Evolutionary conservation across 2,113 vertebrate genomes (phyloP).

Genomic region (Thryonomys swinderianus): DNA sequence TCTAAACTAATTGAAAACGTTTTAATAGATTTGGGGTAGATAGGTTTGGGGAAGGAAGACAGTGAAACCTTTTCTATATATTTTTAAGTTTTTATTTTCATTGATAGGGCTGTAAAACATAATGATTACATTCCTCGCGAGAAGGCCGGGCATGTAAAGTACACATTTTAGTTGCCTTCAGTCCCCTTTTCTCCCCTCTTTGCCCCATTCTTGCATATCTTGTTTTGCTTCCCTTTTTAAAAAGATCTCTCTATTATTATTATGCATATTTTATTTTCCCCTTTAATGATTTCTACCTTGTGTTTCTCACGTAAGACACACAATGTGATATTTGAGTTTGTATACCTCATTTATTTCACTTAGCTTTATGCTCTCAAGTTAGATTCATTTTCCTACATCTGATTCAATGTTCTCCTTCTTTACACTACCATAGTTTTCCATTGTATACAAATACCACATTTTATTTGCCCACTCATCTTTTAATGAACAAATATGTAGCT

Average conservation of each 20-base stretch:
- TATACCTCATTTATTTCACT: background rate
- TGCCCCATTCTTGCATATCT: background rate
- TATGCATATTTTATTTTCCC: background rate
- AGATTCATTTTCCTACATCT: background rate
- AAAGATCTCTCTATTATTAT: background rate
- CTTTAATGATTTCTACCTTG: background rate
- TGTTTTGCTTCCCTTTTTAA: background rate
- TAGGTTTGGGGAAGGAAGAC: background rate
- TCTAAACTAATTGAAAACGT: background rate
- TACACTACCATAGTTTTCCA: background rate
- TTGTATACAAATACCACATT: background rate
- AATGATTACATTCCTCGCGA: too few relatives aligned
- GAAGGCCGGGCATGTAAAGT: background rate
- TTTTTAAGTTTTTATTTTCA: background rate
- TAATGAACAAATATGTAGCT: background rate
- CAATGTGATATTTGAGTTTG: background rate
- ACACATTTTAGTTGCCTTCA: background rate
- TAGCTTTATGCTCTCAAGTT: background rate
- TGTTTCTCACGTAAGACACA: background rate
- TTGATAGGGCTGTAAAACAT: background rate
- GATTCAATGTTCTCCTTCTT: background rate
- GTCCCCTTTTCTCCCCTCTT: background rate
- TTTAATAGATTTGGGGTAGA: background rate
- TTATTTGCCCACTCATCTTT: background rate
- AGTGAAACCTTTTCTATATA: background rate